Percentiles rank a stretch among this genome's conserved stretches.
These are phyloP conservation scores for Anastrepha ludens DNA, from an alignment of 1,140 invertebrate species.

Conservation along the genomic window DNA sequence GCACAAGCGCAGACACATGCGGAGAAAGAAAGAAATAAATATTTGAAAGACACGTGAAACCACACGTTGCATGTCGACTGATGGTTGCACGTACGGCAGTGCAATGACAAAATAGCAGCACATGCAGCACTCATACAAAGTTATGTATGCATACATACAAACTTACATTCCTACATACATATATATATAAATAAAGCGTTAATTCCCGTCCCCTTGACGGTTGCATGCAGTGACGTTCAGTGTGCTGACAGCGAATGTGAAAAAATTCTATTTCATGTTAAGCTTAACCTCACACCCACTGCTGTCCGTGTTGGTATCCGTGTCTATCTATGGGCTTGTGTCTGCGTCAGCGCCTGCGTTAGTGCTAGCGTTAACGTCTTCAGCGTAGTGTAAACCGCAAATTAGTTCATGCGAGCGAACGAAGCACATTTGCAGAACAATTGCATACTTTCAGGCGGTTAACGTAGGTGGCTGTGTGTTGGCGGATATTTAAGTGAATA, in stretches of 20 bases:
- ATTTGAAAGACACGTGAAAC: slow-evolving; percentile 47
- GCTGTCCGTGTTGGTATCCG: too few relatives aligned
- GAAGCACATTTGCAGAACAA: slow-evolving; percentile 46
- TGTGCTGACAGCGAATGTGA: not conserved
- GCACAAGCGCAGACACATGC: not conserved
- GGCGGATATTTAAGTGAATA: slow-evolving; percentile 15
- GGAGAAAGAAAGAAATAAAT: slow-evolving; percentile 1
- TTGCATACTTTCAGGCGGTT: slow-evolving; percentile 52
- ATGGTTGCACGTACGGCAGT: slow-evolving; percentile 46
- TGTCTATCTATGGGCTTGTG: too few relatives aligned
- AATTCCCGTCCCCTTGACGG: too few relatives aligned
- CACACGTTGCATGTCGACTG: slow-evolving; percentile 39
- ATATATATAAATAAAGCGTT: not conserved
- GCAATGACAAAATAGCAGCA: slow-evolving; percentile 45
- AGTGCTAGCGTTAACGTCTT: not conserved
- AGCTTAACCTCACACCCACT: not conserved
- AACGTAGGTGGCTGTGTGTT: slow-evolving; percentile 26
- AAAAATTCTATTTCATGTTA: not conserved
- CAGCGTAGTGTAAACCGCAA: slow-evolving; percentile 57
- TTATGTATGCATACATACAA: not conserved
- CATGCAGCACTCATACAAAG: not conserved
- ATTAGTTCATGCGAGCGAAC: slow-evolving; percentile 56
- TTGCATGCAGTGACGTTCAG: not conserved
- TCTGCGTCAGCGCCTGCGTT: not conserved
- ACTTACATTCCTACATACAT: not conserved